phyloP scores from a whole-genome alignment of 2,888 invertebrate species.

The Patella depressa region DNA sequence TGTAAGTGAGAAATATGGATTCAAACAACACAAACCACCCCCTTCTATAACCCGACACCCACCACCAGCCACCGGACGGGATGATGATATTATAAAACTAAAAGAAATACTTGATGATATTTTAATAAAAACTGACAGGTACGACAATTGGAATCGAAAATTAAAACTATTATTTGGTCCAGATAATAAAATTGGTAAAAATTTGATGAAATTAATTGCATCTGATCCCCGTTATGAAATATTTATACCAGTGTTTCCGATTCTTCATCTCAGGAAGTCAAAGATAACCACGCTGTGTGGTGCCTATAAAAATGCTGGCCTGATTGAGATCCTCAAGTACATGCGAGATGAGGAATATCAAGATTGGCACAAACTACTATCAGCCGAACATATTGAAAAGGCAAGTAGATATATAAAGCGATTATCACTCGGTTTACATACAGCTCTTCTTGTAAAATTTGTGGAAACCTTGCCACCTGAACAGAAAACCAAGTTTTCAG shows the following conservation, averaged over 20 bases:
- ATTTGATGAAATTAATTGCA: conserved; percentile 1
- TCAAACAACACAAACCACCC: conserved; percentile 25
- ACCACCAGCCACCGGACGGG: conserved; percentile 38
- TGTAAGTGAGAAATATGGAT: conserved; percentile 18
- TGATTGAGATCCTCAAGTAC: background rate
- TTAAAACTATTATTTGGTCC: too few relatives aligned
- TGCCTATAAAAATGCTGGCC: conserved; percentile 14
- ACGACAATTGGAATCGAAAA: background rate
- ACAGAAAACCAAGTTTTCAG: background rate
- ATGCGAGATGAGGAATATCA: conserved; percentile 4
- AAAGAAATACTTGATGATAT: conserved; percentile 19
- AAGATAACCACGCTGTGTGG: conserved; percentile 1
- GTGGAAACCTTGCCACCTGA: background rate
- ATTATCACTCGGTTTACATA: conserved; percentile 7
- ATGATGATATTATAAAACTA: conserved; percentile 32
- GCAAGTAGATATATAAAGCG: conserved; percentile 6
- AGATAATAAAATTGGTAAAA: background rate
- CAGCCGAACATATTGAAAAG: conserved; percentile 7
- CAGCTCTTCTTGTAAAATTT: conserved; percentile 8
- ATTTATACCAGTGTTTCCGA: conserved; percentile 11
- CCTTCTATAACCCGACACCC: conserved; percentile 34
- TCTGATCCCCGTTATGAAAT: background rate
- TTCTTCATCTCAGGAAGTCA: conserved; percentile 17
- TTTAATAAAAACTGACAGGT: conserved; percentile 6
- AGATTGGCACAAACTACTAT: background rate